phyloP scores from a whole-genome alignment of 2,888 invertebrate genomes.

The Incurvaria masculella region DNA sequence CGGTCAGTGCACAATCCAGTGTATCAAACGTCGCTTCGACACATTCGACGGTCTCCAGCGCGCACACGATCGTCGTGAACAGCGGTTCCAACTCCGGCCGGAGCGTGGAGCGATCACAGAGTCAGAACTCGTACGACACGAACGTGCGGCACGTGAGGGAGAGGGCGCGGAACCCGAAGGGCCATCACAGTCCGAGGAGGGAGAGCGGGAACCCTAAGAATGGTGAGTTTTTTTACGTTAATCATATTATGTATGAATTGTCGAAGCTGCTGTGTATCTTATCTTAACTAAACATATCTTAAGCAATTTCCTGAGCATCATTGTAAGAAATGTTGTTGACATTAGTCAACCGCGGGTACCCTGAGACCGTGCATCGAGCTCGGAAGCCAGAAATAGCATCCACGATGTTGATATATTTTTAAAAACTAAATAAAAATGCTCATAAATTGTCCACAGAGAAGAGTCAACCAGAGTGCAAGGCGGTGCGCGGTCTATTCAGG shows the following conservation, averaged over 20 bases:
- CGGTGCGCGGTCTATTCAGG: conserved; percentile 33
- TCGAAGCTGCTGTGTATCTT: too few species aligned
- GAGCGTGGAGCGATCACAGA: conserved; percentile 35
- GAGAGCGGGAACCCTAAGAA: conserved; percentile 23
- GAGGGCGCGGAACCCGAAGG: too few species aligned
- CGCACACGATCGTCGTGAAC: not conserved
- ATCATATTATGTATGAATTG: not conserved
- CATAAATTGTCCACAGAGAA: conserved; percentile 3
- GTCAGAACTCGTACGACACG: conserved; percentile 38
- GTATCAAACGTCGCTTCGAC: not conserved
- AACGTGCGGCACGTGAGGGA: conserved; percentile 20
- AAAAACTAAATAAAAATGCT: too few species aligned
- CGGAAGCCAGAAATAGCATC: too few species aligned
- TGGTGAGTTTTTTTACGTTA: conserved; percentile 26
- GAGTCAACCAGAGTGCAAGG: conserved; percentile 22
- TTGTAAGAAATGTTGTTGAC: too few species aligned
- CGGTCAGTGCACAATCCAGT: not conserved
- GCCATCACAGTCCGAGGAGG: conserved; percentile 29
- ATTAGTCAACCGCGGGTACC: too few species aligned
- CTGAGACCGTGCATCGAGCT: too few species aligned
- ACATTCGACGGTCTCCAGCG: not conserved
- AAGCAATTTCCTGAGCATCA: too few species aligned
- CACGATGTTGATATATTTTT: too few species aligned
- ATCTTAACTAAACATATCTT: too few species aligned
- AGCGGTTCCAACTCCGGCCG: not conserved